These are phyloP conservation scores for Cyclophora punctaria DNA, from an alignment of 2,888 invertebrate genomes.

Conservation along the genomic window DNA sequence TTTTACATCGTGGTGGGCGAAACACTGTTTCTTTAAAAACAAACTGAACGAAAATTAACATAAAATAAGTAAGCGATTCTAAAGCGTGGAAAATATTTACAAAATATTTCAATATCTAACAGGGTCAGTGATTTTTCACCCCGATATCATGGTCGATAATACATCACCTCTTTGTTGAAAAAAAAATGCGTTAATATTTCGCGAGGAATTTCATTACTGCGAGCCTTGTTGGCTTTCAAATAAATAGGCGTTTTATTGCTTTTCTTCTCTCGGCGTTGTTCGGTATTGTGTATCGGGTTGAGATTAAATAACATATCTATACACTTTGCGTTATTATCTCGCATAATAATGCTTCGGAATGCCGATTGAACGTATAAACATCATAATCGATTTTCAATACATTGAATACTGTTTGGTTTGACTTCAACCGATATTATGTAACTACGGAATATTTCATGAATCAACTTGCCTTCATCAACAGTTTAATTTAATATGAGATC, in stretches of 20 bases:
- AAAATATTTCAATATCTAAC: conserved; percentile 12
- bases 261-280: conserved; percentile 47
- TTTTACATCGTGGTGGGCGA: no score
- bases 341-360: conserved; percentile 13
- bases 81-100: conserved; percentile 5
- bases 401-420: no score
- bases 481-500: no score
- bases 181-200: conserved; percentile 68
- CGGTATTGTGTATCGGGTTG: conserved; percentile 52
- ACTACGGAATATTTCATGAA: no score
- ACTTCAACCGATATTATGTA: no score
- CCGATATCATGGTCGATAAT: conserved; percentile 27
- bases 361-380: neutral
- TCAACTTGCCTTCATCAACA: no score
- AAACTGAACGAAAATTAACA: neutral
- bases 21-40: no score
- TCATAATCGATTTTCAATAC: no score
- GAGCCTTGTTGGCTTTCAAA: conserved; percentile 64
- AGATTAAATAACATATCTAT: conserved; percentile 37
- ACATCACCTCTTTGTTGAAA: conserved; percentile 60
- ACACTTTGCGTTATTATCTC: conserved; percentile 17
- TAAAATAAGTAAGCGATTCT: neutral
- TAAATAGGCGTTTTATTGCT: conserved; percentile 70
- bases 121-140: no score
- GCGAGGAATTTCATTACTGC: conserved; percentile 69